A percentile compares a stretch with the other conserved stretches of the same genome.
Evolutionary conservation across 2,888 invertebrate genomes (phyloP).

Genomic region (Agriopis leucophaearia): DNA sequence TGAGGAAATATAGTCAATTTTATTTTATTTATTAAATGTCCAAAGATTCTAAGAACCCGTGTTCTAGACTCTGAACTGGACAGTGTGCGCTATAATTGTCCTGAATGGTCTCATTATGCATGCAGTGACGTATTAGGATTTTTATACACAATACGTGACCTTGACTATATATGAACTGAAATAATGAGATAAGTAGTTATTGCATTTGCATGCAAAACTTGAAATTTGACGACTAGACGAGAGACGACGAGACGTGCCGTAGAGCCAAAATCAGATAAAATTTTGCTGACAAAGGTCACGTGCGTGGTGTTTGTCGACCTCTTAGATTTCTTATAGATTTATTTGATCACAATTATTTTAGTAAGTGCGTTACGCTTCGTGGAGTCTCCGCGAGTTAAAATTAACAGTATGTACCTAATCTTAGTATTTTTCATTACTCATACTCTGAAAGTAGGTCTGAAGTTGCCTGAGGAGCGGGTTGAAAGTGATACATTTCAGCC

Average conservation of each 20-base stretch:
- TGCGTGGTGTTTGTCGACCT: not conserved
- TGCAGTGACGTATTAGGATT: too few relatives aligned
- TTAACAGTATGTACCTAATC: not conserved
- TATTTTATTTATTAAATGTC: too few relatives aligned
- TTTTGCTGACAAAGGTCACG: conserved; percentile 2
- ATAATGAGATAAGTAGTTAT: not conserved
- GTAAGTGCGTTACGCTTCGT: not conserved
- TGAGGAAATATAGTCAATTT: too few relatives aligned
- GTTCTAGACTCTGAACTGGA: too few relatives aligned
- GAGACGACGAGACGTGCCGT: conserved; percentile 2
- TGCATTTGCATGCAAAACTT: not conserved
- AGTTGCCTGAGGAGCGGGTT: too few relatives aligned
- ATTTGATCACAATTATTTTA: not conserved
- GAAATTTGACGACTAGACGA: not conserved
- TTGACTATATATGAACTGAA: not conserved
- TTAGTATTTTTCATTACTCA: not conserved
- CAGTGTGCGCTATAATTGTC: too few relatives aligned
- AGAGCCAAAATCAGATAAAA: conserved; percentile 7
- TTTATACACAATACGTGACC: too few relatives aligned
- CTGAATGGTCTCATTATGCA: too few relatives aligned
- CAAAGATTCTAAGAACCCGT: too few relatives aligned
- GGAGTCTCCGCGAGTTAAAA: not conserved
- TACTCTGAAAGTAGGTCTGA: too few relatives aligned
- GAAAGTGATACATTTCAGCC: too few relatives aligned
- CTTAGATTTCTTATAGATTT: not conserved